Evolutionary conservation across 1,140 invertebrate genomes (phyloP).

Genomic region (Glossosoma conforme): DNA sequence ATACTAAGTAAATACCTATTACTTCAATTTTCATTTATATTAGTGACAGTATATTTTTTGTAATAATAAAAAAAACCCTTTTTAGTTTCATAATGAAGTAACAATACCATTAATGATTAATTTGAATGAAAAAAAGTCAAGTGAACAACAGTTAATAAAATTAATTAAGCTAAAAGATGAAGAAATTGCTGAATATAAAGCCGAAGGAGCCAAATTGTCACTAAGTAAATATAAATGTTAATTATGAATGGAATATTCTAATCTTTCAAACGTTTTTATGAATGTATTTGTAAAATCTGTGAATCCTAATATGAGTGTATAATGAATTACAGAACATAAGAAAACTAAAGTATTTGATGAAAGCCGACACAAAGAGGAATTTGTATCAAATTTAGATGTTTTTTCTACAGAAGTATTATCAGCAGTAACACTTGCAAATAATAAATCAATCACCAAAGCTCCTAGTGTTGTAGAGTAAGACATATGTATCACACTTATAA

Average conservation of each 20-base stretch:
- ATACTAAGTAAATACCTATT: no score
- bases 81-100: slow-evolving; percentile 26
- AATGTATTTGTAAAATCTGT: slow-evolving; percentile 1
- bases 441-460: no score
- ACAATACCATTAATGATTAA: slow-evolving; percentile 19
- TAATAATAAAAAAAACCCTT: neutral
- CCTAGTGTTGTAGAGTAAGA: no score
- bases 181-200: slow-evolving; percentile 29
- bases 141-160: slow-evolving; percentile 14
- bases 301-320: no score
- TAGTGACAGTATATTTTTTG: slow-evolving; percentile 3
- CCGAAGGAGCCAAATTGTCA: slow-evolving; percentile 20
- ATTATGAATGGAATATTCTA: slow-evolving; percentile 3
- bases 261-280: neutral
- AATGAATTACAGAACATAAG: slow-evolving; percentile 27
- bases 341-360: slow-evolving; percentile 21
- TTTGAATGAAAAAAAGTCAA: slow-evolving; percentile 16
- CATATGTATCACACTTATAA: no score
- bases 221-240: slow-evolving; percentile 15
- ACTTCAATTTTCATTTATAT: no score
- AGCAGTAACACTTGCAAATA: no score
- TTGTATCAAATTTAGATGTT: no score
- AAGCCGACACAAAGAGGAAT: slow-evolving; percentile 8
- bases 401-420: no score
- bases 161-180: slow-evolving; percentile 24